phyloP scores from a whole-genome alignment of 2,888 invertebrate genomes.

The Congeria kusceri region DNA sequence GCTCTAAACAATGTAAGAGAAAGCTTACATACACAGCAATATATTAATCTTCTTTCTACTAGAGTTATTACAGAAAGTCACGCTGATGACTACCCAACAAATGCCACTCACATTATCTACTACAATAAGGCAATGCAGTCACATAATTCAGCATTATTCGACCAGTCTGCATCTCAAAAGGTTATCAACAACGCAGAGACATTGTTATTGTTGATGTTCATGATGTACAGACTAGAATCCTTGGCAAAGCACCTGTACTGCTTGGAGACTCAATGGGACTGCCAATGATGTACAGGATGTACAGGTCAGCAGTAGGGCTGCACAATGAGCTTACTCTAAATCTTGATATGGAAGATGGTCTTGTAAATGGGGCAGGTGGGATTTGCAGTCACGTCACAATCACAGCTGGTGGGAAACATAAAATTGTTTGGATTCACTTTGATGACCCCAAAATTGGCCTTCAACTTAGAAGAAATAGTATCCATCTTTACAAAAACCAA shows the following conservation, averaged over 20 bases:
- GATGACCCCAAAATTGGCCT: constrained; percentile 13
- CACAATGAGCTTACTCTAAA: constrained; percentile 47
- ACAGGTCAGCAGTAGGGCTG: constrained; percentile 18
- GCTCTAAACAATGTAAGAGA: constrained; percentile 26
- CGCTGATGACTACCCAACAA: constrained; percentile 21
- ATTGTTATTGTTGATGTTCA: constrained; percentile 38
- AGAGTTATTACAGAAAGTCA: not conserved
- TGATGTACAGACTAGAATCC: constrained; percentile 23
- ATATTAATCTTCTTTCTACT: constrained; percentile 9
- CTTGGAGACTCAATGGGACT: constrained; percentile 37
- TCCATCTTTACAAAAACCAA: constrained; percentile 2
- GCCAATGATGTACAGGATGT: constrained; percentile 3
- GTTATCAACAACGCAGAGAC: constrained; percentile 20
- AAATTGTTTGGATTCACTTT: constrained; percentile 19
- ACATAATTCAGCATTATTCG: constrained; percentile 21
- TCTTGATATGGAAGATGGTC: constrained; percentile 46
- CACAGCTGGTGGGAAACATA: constrained; percentile 1
- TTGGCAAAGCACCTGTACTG: constrained; percentile 14
- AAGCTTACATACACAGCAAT: constrained; percentile 27
- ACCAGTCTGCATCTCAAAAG: constrained; percentile 3
- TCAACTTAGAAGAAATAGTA: constrained; percentile 16
- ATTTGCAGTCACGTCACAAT: constrained; percentile 12
- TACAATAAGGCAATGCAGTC: constrained; percentile 21
- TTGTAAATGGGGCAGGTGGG: constrained; percentile 50
- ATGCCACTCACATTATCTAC: constrained; percentile 26